phyloP scores from a whole-genome alignment of 2,797 vertebrate species.

The Carapus acus region DNA sequence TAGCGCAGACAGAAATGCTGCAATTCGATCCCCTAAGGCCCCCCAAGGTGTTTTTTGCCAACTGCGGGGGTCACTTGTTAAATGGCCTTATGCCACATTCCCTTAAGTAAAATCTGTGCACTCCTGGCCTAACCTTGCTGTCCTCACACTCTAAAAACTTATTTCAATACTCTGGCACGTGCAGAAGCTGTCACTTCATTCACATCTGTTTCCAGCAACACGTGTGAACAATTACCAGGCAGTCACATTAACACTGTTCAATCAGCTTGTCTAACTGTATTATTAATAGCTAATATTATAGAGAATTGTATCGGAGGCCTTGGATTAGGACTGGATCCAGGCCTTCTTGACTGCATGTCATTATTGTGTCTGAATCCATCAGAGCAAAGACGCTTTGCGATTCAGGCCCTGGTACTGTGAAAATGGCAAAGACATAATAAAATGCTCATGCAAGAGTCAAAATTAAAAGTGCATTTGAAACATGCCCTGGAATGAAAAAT shows the following conservation, averaged over 20 bases:
- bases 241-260: constrained; percentile 16
- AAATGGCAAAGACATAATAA: too few species aligned
- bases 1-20: constrained; percentile 1
- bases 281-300: background rate
- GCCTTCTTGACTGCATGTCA: too few species aligned
- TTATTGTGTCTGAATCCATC: background rate
- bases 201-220: constrained; percentile 11
- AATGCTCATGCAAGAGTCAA: too few species aligned
- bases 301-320: too few species aligned
- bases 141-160: constrained; percentile 37
- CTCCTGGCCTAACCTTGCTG: constrained; percentile 19
- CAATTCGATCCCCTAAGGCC: constrained; percentile 8
- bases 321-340: background rate
- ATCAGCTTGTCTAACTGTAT: constrained; percentile 7
- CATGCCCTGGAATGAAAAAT: too few species aligned
- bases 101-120: constrained; percentile 2
- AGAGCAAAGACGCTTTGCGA: background rate
- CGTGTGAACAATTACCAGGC: constrained; percentile 19
- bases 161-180: constrained; percentile 29
- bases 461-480: too few species aligned
- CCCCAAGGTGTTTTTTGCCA: constrained; percentile 6
- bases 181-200: constrained; percentile 8
- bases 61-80: background rate
- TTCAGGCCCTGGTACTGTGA: background rate
- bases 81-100: constrained; percentile 27